Evolutionary conservation across 2,888 invertebrate genomes (phyloP).

Genomic region (Drosophila lacicola): DNA sequence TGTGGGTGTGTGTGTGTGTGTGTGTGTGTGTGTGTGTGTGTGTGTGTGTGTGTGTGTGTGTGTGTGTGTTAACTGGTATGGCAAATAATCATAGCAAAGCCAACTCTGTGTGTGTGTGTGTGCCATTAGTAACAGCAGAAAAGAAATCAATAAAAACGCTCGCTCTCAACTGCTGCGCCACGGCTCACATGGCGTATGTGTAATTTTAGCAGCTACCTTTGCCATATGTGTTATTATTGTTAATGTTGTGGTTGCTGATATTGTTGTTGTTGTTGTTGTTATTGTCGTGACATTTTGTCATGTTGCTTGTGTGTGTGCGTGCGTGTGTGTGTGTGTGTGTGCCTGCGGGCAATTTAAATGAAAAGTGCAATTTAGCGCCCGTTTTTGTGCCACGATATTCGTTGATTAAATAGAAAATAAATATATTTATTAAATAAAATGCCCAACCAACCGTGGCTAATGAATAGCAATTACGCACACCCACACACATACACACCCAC

Average conservation of each 20-base stretch:
- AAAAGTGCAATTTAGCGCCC: slow-evolving; percentile 24
- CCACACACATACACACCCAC: slow-evolving; percentile 14
- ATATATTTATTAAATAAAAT: slow-evolving; percentile 34
- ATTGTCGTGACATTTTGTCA: slow-evolving; percentile 22
- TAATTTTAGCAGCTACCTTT: slow-evolving; percentile 57
- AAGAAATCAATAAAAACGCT: slow-evolving; percentile 76
- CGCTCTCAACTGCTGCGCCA: slow-evolving; percentile 48
- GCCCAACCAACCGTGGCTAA: slow-evolving; percentile 24
- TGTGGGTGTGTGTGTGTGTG: slow-evolving; percentile 18
- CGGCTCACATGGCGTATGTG: slow-evolving; percentile 65
- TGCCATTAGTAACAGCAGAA: slow-evolving; percentile 73
- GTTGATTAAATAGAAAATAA: slow-evolving; percentile 30
- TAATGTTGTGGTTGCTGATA: slow-evolving; percentile 31
- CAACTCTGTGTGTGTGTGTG: slow-evolving; percentile 36
- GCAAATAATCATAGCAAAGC: slow-evolving; percentile 61
- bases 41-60: slow-evolving; percentile 24
- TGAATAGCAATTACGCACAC: slow-evolving; percentile 25
- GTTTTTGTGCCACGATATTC: slow-evolving; percentile 33
- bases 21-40: slow-evolving; percentile 16
- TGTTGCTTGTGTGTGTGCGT: neutral
- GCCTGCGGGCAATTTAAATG: slow-evolving; percentile 19
- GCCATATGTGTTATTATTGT: slow-evolving; percentile 53
- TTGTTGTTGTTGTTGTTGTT: slow-evolving; percentile 32
- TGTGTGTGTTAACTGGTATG: slow-evolving; percentile 25
- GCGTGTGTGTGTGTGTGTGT: slow-evolving; percentile 9